phyloP scores from a whole-genome alignment of 2,113 vertebrate species.

The Menura novaehollandiae region DNA sequence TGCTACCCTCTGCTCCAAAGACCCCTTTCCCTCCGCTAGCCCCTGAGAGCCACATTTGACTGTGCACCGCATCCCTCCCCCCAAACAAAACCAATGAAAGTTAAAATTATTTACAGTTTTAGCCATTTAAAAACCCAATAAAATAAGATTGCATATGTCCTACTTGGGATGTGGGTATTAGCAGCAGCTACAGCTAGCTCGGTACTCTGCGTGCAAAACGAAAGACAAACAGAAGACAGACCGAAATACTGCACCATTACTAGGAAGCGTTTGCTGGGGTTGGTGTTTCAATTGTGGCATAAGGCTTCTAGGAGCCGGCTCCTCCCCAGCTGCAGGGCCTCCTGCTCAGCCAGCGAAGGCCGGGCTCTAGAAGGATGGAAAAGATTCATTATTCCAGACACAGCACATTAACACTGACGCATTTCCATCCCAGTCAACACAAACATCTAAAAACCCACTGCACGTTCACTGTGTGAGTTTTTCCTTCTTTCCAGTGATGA shows the following conservation, averaged over 20 bases:
- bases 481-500: slow-evolving; percentile 51
- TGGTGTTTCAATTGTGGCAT: slow-evolving; percentile 6
- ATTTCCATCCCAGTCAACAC: slow-evolving; percentile 23
- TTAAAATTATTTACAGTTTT: slow-evolving; percentile 66
- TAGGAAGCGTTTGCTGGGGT: slow-evolving; percentile 60
- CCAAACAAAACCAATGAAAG: slow-evolving; percentile 8
- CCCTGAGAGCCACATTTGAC: background rate
- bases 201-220: slow-evolving; percentile 59
- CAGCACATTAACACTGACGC: slow-evolving; percentile 59
- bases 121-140: slow-evolving; percentile 60
- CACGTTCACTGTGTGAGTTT: background rate
- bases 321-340: background rate
- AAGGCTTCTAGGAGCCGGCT: slow-evolving; percentile 27
- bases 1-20: background rate
- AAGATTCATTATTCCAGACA: slow-evolving; percentile 46
- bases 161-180: slow-evolving; percentile 33
- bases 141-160: slow-evolving; percentile 52
- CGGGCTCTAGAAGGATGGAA: slow-evolving; percentile 50
- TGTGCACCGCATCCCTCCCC: background rate
- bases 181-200: slow-evolving; percentile 59
- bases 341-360: background rate
- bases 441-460: slow-evolving; percentile 45
- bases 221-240: slow-evolving; percentile 64
- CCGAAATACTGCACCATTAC: slow-evolving; percentile 64
- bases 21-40: background rate